Conservation (phyloP, 1,140 invertebrate species). For the silkworm (Bombyx mori) region DNA sequence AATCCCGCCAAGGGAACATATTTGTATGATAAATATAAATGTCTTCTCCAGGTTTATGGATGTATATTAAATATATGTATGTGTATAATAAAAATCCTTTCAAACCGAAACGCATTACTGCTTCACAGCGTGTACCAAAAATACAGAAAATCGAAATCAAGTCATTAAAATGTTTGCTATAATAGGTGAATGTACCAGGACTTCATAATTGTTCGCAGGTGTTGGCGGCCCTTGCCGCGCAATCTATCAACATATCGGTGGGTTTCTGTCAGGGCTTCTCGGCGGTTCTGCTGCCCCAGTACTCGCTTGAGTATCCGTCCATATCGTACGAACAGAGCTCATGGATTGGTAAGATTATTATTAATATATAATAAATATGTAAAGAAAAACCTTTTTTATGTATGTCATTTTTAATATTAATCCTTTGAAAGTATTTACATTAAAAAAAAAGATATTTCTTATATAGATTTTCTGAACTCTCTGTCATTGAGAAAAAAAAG, state of each 20-base stretch:
- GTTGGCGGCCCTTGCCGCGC: constrained; percentile 77
- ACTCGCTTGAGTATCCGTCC: constrained; percentile 68
- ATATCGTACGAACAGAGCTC: constrained; percentile 75
- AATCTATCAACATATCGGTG: constrained; percentile 81
- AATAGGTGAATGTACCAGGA: constrained; percentile 14
- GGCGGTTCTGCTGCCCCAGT: constrained; percentile 79
- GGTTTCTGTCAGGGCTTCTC: constrained; percentile 83
- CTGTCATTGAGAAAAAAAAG: no score
- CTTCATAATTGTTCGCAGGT: constrained; percentile 68
- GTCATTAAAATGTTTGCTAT: no score
- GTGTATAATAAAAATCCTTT: no score
- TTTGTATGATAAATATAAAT: no score
- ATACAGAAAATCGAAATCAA: no score
- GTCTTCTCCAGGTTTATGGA: no score
- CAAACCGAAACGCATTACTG: no score
- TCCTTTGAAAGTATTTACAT: not conserved
- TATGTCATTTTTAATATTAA: not conserved
- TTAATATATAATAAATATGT: not conserved
- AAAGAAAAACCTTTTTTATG: not conserved
- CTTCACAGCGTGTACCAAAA: no score
- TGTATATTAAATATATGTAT: no score
- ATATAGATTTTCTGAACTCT: no score
- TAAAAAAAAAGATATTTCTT: not conserved
- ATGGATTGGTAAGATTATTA: constrained; percentile 77
- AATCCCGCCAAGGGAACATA: no score